Evolutionary conservation across 2,797 vertebrate genomes (phyloP).

Genomic region (Schizopygopsis pylzovi): DNA sequence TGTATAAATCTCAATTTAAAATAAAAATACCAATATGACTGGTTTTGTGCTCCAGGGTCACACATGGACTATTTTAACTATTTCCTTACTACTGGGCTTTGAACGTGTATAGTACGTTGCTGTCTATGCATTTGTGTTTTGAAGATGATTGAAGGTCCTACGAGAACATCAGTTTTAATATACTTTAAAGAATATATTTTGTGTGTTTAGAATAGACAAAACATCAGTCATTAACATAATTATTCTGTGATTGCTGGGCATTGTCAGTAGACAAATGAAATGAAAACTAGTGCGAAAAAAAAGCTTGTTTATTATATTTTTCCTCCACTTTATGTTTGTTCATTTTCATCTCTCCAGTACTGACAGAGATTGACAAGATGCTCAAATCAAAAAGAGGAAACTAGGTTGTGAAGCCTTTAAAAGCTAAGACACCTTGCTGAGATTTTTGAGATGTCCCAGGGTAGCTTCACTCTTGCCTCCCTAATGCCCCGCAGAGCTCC

Average conservation of each 20-base stretch:
- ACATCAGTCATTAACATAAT: neutral
- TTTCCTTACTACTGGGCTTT: too few relatives aligned
- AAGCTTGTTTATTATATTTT: neutral
- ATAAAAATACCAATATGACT: too few relatives aligned
- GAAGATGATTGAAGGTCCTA: too few relatives aligned
- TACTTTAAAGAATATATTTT: neutral
- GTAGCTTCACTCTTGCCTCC: constrained; percentile 48
- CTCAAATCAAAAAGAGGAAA: constrained; percentile 69
- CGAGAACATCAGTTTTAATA: too few relatives aligned
- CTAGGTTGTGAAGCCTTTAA: constrained; percentile 69
- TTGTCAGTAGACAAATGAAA: neutral
- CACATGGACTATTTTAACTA: too few relatives aligned
- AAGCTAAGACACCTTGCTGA: constrained; percentile 64
- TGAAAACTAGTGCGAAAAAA: neutral
- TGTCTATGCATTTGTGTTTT: too few relatives aligned
- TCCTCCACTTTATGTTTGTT: constrained; percentile 16
- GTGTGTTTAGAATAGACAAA: neutral
- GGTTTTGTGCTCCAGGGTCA: too few relatives aligned
- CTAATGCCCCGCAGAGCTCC: constrained; percentile 61
- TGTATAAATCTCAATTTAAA: too few relatives aligned
- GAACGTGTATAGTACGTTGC: too few relatives aligned
- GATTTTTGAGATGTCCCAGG: constrained; percentile 62
- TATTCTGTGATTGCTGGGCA: neutral
- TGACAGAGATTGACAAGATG: constrained; percentile 64
- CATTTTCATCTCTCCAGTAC: neutral